These are phyloP conservation scores for Pseudorhiza aurosa DNA, from an alignment of 30 jellyfish, hydroid and myxozoan species.

Conservation along the genomic window DNA sequence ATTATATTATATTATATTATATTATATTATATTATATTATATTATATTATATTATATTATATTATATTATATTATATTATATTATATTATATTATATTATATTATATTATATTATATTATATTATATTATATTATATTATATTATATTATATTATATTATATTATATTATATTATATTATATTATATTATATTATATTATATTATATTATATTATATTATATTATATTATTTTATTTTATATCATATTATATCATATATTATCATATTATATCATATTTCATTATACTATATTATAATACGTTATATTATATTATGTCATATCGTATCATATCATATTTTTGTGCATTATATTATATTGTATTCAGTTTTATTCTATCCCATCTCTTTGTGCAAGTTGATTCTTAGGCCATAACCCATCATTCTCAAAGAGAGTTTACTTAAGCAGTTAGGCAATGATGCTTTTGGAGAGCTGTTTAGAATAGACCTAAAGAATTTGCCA, in stretches of 20 bases:
- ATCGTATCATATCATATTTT: constrained; percentile 32
- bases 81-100: constrained; percentile 20
- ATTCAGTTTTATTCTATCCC: constrained; percentile 17
- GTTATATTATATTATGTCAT: constrained; percentile 10
- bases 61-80: constrained; percentile 9
- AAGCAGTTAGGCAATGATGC: no score
- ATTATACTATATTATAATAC: constrained; percentile 28
- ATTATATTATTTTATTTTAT: constrained; percentile 25
- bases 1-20: constrained; percentile 21
- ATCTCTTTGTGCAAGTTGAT: no score
- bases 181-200: neutral
- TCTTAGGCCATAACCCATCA: no score
- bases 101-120: neutral
- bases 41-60: constrained; percentile 7
- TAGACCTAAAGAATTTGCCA: no score
- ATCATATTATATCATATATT: constrained; percentile 21
- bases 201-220: constrained; percentile 12
- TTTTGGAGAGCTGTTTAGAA: no score
- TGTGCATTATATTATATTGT: constrained; percentile 9
- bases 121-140: constrained; percentile 7
- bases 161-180: constrained; percentile 16
- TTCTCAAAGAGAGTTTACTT: no score
- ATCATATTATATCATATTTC: constrained; percentile 34
- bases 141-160: constrained; percentile 2
- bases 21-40: constrained; percentile 14